Conservation (phyloP, 2,888 invertebrate genomes). For the Acleris literana region DNA sequence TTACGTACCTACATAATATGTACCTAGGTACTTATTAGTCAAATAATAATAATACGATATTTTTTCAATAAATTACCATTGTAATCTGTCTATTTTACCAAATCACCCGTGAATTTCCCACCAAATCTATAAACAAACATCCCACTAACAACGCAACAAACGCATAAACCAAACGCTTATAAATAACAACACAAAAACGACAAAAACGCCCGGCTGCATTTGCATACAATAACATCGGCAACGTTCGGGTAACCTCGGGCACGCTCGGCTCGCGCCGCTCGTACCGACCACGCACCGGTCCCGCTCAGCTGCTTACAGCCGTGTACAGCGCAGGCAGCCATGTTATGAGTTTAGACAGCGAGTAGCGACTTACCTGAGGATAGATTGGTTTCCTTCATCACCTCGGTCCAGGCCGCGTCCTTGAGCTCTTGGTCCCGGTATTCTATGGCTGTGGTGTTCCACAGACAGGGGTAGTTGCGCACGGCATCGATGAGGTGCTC, state of each 20-base stretch:
- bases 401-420: slow-evolving; percentile 78
- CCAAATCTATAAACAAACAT: too few relatives aligned
- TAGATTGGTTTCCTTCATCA: slow-evolving; percentile 75
- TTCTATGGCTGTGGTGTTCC: slow-evolving; percentile 77
- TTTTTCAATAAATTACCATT: too few relatives aligned
- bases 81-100: too few relatives aligned
- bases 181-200: slow-evolving; percentile 5
- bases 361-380: slow-evolving; percentile 65
- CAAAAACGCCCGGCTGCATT: slow-evolving; percentile 17
- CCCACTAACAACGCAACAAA: too few relatives aligned
- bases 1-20: too few relatives aligned
- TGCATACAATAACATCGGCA: slow-evolving; percentile 14
- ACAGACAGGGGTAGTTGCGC: slow-evolving; percentile 76
- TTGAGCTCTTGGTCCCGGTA: slow-evolving; percentile 80
- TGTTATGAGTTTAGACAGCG: background rate
- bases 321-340: background rate
- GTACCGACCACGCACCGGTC: slow-evolving; percentile 77
- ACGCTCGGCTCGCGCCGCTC: slow-evolving; percentile 52
- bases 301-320: slow-evolving; percentile 61
- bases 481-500: slow-evolving; percentile 76
- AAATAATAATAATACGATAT: too few relatives aligned
- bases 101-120: too few relatives aligned
- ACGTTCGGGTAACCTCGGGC: slow-evolving; percentile 12
- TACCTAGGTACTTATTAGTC: too few relatives aligned
- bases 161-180: background rate